Conservation (phyloP, 2,113 vertebrate genomes). For the Pipa parva region DNA sequence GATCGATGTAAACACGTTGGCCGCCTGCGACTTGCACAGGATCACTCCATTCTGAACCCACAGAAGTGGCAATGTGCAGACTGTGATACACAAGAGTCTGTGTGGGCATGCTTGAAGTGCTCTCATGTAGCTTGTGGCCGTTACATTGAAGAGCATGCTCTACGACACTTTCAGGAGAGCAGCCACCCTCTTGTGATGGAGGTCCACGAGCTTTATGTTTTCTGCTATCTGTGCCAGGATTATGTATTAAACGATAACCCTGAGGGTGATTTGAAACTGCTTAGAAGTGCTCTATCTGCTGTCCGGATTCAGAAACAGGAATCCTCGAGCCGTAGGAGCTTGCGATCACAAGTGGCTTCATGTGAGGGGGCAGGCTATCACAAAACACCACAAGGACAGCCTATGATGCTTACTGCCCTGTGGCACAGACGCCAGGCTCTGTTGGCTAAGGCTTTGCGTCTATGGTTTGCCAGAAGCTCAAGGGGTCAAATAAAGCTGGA, state of each 20-base stretch:
- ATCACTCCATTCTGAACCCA: conserved; percentile 96
- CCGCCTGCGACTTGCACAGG: conserved; percentile 89
- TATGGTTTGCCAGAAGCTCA: conserved; percentile 72
- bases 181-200: conserved; percentile 93
- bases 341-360: conserved; percentile 71
- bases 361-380: conserved; percentile 56
- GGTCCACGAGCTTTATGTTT: conserved; percentile 90
- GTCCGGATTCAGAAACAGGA: conserved; percentile 60
- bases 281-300: conserved; percentile 85
- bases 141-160: conserved; percentile 91
- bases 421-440: conserved; percentile 84
- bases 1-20: conserved; percentile 98
- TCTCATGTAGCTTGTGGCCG: conserved; percentile 92
- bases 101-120: conserved; percentile 98
- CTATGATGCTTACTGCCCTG: conserved; percentile 81
- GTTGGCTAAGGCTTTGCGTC: conserved; percentile 71
- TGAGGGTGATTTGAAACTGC: conserved; percentile 89
- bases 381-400: conserved; percentile 63
- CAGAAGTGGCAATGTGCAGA: conserved; percentile 94
- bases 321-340: conserved; percentile 65
- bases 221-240: conserved; percentile 92
- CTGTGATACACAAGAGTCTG: conserved; percentile 86
- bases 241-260: conserved; percentile 96
- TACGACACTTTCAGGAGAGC: conserved; percentile 84
- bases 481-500: conserved; percentile 68